These are phyloP conservation scores for Leucophenga varia DNA, from an alignment of 1,140 invertebrate genomes.

Conservation along the genomic window DNA sequence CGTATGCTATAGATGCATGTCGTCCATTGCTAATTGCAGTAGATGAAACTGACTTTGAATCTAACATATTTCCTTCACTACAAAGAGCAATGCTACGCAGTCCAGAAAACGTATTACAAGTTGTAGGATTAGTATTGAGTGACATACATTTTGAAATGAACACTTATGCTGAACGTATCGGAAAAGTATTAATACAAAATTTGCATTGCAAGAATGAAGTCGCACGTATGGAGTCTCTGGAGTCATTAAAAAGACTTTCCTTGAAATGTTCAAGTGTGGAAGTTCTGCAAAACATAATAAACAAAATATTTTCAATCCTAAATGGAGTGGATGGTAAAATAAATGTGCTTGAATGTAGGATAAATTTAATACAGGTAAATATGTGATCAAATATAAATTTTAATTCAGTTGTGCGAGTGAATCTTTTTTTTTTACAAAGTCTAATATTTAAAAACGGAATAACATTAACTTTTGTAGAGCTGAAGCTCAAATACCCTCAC, in stretches of 20 bases:
- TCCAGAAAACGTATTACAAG: constrained; percentile 86
- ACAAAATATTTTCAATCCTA: constrained; percentile 78
- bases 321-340: constrained; percentile 91
- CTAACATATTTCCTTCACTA: constrained; percentile 75
- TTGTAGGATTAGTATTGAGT: constrained; percentile 72
- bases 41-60: constrained; percentile 74
- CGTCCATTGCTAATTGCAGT: constrained; percentile 67
- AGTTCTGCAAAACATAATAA: constrained; percentile 69
- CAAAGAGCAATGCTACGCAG: constrained; percentile 91
- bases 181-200: constrained; percentile 77
- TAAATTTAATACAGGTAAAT: constrained; percentile 78
- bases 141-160: constrained; percentile 78
- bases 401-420: too few species aligned
- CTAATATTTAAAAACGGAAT: too few species aligned
- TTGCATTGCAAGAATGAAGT: constrained; percentile 81
- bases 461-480: too few species aligned
- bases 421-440: too few species aligned
- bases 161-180: constrained; percentile 75
- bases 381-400: too few species aligned
- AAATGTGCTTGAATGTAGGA: constrained; percentile 83
- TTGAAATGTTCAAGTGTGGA: constrained; percentile 70
- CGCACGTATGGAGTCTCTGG: constrained; percentile 70
- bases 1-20: constrained; percentile 67
- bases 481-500: too few species aligned
- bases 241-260: constrained; percentile 70